phyloP scores from a whole-genome alignment of 1,140 invertebrate genomes.

The Ostrea edulis region DNA sequence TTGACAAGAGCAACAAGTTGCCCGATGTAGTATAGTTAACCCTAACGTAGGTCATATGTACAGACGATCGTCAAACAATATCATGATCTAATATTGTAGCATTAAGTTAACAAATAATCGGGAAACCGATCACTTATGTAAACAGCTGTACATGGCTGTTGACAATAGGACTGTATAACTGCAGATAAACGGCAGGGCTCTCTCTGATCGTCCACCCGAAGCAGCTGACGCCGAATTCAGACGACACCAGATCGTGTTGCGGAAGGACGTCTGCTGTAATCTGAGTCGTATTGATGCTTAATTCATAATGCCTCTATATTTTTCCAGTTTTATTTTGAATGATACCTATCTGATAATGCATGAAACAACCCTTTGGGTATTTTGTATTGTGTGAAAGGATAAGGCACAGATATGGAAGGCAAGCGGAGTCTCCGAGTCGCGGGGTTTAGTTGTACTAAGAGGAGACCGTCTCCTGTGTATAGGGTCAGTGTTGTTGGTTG shows the following conservation, averaged over 20 bases:
- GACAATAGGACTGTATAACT: neutral
- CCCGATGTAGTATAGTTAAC: neutral
- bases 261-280: neutral
- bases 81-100: neutral
- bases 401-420: neutral
- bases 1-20: no score
- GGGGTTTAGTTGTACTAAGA: neutral
- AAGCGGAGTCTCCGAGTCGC: neutral
- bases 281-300: neutral
- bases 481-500: neutral
- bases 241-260: neutral
- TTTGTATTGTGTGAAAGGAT: neutral
- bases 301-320: neutral
- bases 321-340: neutral
- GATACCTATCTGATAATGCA: neutral
- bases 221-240: neutral
- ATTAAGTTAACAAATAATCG: slow-evolving; percentile 4
- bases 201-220: neutral
- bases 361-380: neutral
- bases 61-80: neutral
- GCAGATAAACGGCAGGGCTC: neutral
- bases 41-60: neutral
- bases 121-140: neutral
- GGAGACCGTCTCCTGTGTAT: neutral
- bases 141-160: slow-evolving; percentile 1